Conservation (phyloP, 23 tunicate genomes). For the Styela plicata region DNA sequence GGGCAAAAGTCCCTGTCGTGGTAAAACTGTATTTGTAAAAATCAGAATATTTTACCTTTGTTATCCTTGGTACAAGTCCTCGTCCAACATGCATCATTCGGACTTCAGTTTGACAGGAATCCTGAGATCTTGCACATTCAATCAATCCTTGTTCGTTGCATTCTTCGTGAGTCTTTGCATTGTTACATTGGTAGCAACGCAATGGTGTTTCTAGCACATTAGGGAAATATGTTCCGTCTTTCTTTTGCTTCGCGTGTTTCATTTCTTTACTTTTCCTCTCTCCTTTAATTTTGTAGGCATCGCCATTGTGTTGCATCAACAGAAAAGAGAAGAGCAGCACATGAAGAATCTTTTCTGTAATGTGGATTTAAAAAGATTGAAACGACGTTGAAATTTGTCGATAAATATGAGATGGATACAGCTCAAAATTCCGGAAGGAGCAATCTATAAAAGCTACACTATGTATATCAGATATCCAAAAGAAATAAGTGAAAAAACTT, state of each 20-base stretch:
- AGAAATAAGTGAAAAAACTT: too few relatives aligned
- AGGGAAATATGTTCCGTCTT: constrained; percentile 16
- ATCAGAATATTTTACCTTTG: constrained; percentile 54
- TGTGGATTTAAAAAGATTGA: too few relatives aligned
- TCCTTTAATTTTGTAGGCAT: neutral
- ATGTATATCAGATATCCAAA: too few relatives aligned
- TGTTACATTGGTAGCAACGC: constrained; percentile 37
- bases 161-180: constrained; percentile 41
- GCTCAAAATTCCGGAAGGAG: too few relatives aligned
- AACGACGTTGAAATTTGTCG: too few relatives aligned
- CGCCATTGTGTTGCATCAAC: neutral
- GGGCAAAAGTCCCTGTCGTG: too few relatives aligned
- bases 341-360: too few relatives aligned
- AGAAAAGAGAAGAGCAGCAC: neutral
- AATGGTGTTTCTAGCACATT: constrained; percentile 3
- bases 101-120: constrained; percentile 61
- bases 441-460: too few relatives aligned
- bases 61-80: constrained; percentile 28
- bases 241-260: neutral
- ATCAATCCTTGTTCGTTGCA: constrained; percentile 41
- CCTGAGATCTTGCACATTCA: constrained; percentile 32
- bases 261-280: neutral
- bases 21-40: too few relatives aligned
- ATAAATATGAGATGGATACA: too few relatives aligned
- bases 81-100: constrained; percentile 32